phyloP scores from a whole-genome alignment of 2,113 vertebrate genomes.

The Tachysurus vachellii region DNA sequence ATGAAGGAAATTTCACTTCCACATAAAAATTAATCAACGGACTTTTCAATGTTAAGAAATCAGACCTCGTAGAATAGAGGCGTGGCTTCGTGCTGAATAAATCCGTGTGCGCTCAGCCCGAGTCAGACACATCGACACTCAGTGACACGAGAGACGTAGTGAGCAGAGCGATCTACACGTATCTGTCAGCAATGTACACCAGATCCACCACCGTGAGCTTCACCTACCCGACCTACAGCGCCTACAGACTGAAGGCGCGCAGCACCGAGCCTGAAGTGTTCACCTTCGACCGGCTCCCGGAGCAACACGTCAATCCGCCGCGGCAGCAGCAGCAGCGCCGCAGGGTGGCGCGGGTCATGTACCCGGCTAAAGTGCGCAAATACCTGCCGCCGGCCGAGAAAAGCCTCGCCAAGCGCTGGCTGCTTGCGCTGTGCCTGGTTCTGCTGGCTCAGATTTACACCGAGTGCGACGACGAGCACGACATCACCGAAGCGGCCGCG shows the following conservation, averaged over 20 bases:
- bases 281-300: slow-evolving; percentile 57
- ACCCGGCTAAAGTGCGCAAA: slow-evolving; percentile 75
- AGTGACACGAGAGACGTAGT: neutral
- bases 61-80: neutral
- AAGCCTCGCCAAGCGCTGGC: slow-evolving; percentile 72
- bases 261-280: slow-evolving; percentile 62
- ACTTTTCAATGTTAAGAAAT: neutral
- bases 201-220: slow-evolving; percentile 61
- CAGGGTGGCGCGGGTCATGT: slow-evolving; percentile 69
- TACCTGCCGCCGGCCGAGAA: slow-evolving; percentile 74
- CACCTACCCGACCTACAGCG: slow-evolving; percentile 33
- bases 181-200: slow-evolving; percentile 51
- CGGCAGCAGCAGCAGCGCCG: slow-evolving; percentile 52
- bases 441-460: slow-evolving; percentile 78
- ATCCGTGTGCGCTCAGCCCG: no score
- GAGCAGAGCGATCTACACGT: neutral
- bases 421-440: slow-evolving; percentile 72
- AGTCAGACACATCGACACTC: neutral
- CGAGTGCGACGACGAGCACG: slow-evolving; percentile 64
- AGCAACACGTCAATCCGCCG: neutral
- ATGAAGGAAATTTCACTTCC: neutral
- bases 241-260: slow-evolving; percentile 51
- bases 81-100: neutral
- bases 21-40: neutral
- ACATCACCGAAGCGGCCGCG: slow-evolving; percentile 46